Percentiles rank a stretch among this genome's conserved stretches.
These are phyloP conservation scores for Pandion haliaetus DNA, from an alignment of 2,113 vertebrate species.

Conservation along the genomic window DNA sequence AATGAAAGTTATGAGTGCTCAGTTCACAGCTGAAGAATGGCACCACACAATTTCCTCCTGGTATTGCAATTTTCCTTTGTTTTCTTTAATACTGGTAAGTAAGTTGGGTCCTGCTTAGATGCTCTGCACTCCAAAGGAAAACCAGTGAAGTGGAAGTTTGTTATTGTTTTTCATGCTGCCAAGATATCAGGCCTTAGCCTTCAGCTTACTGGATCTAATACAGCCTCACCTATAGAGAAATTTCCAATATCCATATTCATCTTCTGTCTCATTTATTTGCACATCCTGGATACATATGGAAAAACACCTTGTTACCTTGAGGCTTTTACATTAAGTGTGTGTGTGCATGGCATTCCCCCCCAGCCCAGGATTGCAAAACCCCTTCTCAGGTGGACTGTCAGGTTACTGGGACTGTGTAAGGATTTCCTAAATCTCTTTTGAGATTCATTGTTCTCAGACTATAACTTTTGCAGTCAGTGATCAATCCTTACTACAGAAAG, in stretches of 20 bases:
- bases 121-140: background rate
- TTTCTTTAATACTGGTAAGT: background rate
- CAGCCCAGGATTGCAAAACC: background rate
- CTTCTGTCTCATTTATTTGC: background rate
- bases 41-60: constrained; percentile 1
- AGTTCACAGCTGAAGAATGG: constrained; percentile 6
- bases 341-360: background rate
- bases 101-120: background rate
- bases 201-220: background rate
- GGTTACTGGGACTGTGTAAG: background rate
- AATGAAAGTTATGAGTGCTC: background rate
- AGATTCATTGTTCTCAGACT: background rate
- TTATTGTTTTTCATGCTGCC: background rate
- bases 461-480: background rate
- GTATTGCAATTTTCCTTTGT: background rate
- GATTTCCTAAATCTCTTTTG: background rate
- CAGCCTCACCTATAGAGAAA: background rate
- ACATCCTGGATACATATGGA: background rate
- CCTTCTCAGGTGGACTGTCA: background rate
- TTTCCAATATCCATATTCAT: background rate
- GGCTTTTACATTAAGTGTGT: background rate
- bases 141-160: background rate
- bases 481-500: background rate
- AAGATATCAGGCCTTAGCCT: background rate
- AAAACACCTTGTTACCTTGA: background rate